Conservation (phyloP, 1,140 invertebrate genomes). For the Bemisia tabaci region DNA sequence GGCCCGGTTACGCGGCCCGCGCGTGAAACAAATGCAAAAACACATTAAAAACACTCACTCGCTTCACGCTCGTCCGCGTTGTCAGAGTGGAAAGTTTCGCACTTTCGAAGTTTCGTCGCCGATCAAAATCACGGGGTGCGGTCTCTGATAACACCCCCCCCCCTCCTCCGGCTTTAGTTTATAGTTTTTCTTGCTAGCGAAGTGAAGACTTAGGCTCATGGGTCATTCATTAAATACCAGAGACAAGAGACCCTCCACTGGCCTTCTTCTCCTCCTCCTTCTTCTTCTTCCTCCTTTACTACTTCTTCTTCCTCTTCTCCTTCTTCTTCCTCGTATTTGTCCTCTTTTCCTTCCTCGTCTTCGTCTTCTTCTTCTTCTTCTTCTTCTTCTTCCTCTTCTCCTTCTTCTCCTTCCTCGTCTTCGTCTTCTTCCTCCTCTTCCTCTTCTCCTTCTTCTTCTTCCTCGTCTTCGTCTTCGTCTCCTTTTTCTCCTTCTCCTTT, state of each 20-base stretch:
- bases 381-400: background rate
- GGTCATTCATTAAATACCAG: too few species aligned
- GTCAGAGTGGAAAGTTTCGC: too few species aligned
- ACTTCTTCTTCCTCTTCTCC: background rate
- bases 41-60: too few species aligned
- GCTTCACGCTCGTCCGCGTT: too few species aligned
- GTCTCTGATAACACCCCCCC: too few species aligned
- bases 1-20: too few species aligned
- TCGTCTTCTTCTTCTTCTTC: background rate
- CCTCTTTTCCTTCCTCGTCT: background rate
- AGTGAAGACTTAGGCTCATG: too few species aligned
- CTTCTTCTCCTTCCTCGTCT: background rate
- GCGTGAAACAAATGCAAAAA: too few species aligned
- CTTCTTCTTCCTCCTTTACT: background rate
- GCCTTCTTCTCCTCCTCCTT: background rate
- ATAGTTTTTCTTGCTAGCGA: too few species aligned
- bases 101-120: too few species aligned
- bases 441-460: background rate
- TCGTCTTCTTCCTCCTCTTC: background rate
- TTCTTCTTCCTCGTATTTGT: background rate
- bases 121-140: too few species aligned
- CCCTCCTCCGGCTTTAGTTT: too few species aligned
- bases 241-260: background rate
- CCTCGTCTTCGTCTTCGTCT: background rate
- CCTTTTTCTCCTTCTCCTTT: background rate